These are phyloP conservation scores for Actinostola sp. DNA, from an alignment of 92 coral and sea anemone genomes.

Conservation along the genomic window DNA sequence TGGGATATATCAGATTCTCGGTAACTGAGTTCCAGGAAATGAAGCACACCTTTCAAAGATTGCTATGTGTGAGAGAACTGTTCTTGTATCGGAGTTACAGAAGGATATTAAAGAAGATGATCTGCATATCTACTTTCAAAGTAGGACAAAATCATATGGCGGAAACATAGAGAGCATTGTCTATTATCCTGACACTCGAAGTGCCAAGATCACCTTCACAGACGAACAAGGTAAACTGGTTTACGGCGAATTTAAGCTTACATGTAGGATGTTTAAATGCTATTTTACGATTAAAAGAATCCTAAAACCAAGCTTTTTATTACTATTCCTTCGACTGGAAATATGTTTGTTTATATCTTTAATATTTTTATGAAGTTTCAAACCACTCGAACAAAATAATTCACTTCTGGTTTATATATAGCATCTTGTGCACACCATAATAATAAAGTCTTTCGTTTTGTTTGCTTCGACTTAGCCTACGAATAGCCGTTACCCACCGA, in stretches of 20 bases:
- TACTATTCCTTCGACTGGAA: too few species aligned
- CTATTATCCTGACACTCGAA: not conserved
- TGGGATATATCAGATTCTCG: conserved; percentile 9
- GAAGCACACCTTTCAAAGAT: not conserved
- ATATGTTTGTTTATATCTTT: too few species aligned
- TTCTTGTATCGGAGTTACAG: conserved; percentile 7
- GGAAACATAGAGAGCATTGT: conserved; percentile 26
- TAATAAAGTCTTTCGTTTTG: too few species aligned
- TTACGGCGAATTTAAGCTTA: not conserved
- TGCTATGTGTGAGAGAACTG: conserved; percentile 19
- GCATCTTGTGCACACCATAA: too few species aligned
- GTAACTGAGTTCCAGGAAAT: not conserved
- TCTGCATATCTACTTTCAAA: conserved; percentile 35
- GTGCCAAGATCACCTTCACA: conserved; percentile 4
- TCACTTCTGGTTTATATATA: too few species aligned
- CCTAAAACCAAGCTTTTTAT: not conserved
- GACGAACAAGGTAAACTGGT: conserved; percentile 11
- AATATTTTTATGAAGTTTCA: too few species aligned
- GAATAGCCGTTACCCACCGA: too few species aligned
- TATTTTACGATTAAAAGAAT: not conserved
- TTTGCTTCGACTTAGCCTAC: too few species aligned
- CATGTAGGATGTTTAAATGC: not conserved
- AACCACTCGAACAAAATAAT: not conserved
- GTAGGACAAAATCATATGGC: conserved; percentile 29
- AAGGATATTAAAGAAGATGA: not conserved